Evolutionary conservation across 2,797 vertebrate genomes (phyloP).

Genomic region (Periophthalmus magnuspinnatus): DNA sequence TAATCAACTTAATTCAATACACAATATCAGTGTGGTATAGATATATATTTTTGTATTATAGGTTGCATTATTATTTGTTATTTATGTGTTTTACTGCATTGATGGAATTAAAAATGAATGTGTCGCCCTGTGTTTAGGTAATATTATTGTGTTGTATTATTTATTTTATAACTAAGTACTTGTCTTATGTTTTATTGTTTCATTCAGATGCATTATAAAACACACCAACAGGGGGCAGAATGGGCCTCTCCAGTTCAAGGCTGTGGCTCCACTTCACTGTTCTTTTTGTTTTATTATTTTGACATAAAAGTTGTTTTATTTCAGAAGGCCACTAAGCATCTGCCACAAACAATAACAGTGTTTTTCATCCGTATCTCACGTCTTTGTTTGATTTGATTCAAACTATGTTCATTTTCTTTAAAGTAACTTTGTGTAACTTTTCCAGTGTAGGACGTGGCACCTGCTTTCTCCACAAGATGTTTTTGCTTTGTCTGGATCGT

Average conservation of each 20-base stretch:
- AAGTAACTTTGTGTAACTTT: no score
- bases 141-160: neutral
- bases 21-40: neutral
- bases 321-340: neutral
- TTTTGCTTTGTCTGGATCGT: no score
- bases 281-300: neutral
- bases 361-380: neutral
- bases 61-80: neutral
- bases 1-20: conserved; percentile 10
- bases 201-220: neutral
- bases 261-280: neutral
- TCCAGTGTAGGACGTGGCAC: no score
- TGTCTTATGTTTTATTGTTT: neutral
- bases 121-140: neutral
- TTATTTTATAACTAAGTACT: neutral
- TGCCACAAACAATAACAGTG: neutral
- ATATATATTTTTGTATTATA: neutral
- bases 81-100: neutral
- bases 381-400: neutral
- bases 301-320: neutral
- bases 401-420: no score
- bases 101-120: neutral
- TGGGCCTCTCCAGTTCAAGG: neutral
- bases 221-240: conserved; percentile 45
- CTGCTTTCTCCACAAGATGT: no score